Evolutionary conservation across 2,797 vertebrate species (phyloP).

Genomic region (Hippopotamyrus pictus): DNA sequence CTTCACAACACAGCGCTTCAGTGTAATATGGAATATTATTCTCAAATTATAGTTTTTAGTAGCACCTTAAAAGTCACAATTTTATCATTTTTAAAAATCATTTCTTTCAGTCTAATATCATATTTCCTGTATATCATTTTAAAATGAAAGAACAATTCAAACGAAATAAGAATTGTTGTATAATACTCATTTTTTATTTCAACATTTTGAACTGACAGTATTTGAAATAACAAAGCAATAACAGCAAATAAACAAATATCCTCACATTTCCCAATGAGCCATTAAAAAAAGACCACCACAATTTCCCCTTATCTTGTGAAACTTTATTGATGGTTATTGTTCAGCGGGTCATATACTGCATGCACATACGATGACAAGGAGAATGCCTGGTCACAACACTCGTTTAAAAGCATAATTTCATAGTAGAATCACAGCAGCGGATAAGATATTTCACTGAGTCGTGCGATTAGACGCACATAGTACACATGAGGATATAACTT

Average conservation of each 20-base stretch:
- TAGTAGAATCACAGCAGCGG: slow-evolving; percentile 84
- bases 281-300: slow-evolving; percentile 25
- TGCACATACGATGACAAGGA: slow-evolving; percentile 93
- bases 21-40: not conserved
- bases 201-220: slow-evolving; percentile 5
- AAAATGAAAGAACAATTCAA: slow-evolving; percentile 4
- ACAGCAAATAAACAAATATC: slow-evolving; percentile 7
- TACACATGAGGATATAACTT: slow-evolving; percentile 69
- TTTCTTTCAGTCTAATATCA: not conserved
- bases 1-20: not conserved
- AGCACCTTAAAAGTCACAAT: not conserved
- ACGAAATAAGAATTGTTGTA: not conserved
- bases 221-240: slow-evolving; percentile 9
- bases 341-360: slow-evolving; percentile 92
- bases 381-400: slow-evolving; percentile 90
- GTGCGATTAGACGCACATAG: slow-evolving; percentile 57
- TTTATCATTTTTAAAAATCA: not conserved
- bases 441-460: slow-evolving; percentile 67
- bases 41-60: not conserved
- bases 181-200: slow-evolving; percentile 4
- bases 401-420: slow-evolving; percentile 81
- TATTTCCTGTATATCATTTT: not conserved
- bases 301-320: slow-evolving; percentile 69
- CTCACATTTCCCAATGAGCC: not conserved
- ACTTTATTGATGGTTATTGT: slow-evolving; percentile 97